Base-by-base conservation (phyloP, 2,113 vertebrate species). In the Oreochromis tanganicae region DNA sequence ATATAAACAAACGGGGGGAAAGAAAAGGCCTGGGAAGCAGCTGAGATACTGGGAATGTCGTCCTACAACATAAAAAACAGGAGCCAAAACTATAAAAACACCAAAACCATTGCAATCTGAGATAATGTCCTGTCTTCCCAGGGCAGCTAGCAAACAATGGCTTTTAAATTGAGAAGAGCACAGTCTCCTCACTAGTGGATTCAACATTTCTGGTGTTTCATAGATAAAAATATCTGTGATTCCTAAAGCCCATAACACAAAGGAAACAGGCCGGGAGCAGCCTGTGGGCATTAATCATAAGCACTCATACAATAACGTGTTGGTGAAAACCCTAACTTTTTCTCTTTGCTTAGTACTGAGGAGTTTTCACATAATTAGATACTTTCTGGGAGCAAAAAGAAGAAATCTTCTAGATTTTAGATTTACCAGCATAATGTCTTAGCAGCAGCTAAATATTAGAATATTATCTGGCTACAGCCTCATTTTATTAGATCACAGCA, bases 261-360 rank as follows among this genome's bases (percentile, higher is more conserved):
- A 27, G 73, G 46, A 80, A 85, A 73, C 89, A 91, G 82, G 85
- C 82, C 55, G 85, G 48, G 84, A 82, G 84, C 81, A 85, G 88
- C 84, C 61, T 83, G 17, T 50, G 66, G 54, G 71, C 87, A 93
- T 94, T 89, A 92, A 92, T 93, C 92, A 93, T 61, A 41, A 78
- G 85, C 82, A 82, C 82, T 88, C 59, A 82, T 48, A 34, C 17
- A 54, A 36, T 13, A 80, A 90, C 63, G 10, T 9, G 73, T n/a
- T 78, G 19, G 46, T 78, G 27, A 52, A 78, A 50, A 78, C 46
- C 10, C 71, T 8, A 50, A 78, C 46, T n/a, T 78, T 78, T 78
- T 50, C 43, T 50, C 27, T 78, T 52, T 78, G 71, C 2, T 12
- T 78, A 32, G 43, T 50, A 32, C 24, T 50, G 43, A 12, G 17